Percentiles rank a stretch among this genome's conserved stretches.
phyloP scores from a whole-genome alignment of 2,113 vertebrate species.

The Psittacus erithacus region DNA sequence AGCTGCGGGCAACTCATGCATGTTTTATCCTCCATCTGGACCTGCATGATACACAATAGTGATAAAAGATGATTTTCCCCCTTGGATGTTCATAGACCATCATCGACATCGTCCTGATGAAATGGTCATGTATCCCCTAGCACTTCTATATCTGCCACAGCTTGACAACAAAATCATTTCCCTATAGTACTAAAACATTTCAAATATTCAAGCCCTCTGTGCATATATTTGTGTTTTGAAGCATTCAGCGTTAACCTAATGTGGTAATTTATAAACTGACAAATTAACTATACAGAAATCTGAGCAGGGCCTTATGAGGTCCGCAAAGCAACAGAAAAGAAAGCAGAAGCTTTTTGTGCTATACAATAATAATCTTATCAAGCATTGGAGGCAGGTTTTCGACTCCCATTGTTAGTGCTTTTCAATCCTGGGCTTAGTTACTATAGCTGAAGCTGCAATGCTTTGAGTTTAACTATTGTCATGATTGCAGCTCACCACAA shows the following conservation, averaged over 20 bases:
- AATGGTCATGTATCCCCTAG: constrained; percentile 83
- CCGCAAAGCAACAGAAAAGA: constrained; percentile 70
- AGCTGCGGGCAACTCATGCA: constrained; percentile 99
- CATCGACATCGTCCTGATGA: constrained; percentile 77
- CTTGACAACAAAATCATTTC: constrained; percentile 87
- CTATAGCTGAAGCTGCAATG: neutral
- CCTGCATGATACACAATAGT: constrained; percentile 83
- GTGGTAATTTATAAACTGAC: constrained; percentile 84
- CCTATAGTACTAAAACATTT: constrained; percentile 82
- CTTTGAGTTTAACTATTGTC: neutral
- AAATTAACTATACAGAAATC: constrained; percentile 82
- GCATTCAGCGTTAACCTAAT: constrained; percentile 78
- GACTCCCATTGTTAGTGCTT: constrained; percentile 38
- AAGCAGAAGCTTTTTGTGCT: constrained; percentile 63
- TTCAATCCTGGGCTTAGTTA: neutral
- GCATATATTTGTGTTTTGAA: constrained; percentile 83
- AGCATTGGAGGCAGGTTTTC: constrained; percentile 34
- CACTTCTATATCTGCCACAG: constrained; percentile 84
- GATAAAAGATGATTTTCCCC: constrained; percentile 89
- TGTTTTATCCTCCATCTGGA: constrained; percentile 95
- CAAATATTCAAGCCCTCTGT: constrained; percentile 79
- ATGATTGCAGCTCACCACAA: neutral
- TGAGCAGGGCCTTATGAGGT: constrained; percentile 67
- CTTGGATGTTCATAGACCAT: constrained; percentile 82
- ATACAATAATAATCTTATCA: constrained; percentile 68